These are phyloP conservation scores for Psephotus haematonotus DNA, from an alignment of 2,113 vertebrate species.

Conservation along the genomic window DNA sequence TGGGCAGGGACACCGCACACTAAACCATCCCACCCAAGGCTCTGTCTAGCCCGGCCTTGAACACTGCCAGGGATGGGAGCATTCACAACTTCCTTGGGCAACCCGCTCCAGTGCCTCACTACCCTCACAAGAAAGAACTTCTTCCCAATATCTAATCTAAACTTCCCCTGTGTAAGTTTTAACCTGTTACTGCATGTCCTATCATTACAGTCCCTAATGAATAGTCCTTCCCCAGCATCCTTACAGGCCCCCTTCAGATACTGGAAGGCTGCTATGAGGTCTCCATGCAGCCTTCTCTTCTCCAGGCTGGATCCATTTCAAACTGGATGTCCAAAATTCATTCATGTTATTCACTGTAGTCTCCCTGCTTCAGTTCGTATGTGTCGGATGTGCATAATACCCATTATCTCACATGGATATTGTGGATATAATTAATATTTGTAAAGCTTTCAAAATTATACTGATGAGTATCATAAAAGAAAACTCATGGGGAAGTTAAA, in stretches of 20 bases:
- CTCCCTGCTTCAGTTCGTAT: not conserved
- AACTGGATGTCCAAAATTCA: not conserved
- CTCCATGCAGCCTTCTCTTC: not conserved
- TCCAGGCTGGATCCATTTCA: not conserved
- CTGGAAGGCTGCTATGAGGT: not conserved
- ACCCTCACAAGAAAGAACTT: not conserved
- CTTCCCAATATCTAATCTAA: not conserved
- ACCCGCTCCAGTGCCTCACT: not conserved
- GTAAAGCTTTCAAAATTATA: not conserved
- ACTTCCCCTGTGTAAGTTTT: not conserved
- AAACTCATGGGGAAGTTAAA: conserved; percentile 9
- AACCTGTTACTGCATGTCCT: not conserved
- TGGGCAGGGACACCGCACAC: not conserved
- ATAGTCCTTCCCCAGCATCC: not conserved
- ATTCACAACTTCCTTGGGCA: not conserved
- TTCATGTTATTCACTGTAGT: not conserved
- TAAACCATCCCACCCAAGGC: not conserved
- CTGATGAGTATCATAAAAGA: not conserved
- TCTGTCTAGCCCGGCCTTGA: not conserved
- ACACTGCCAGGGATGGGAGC: not conserved
- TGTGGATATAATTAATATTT: conserved; percentile 19
- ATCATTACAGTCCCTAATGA: not conserved
- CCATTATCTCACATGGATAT: not conserved
- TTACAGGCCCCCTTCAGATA: not conserved
- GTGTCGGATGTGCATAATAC: not conserved